A percentile compares a stretch with the other conserved stretches of the same genome.
These are phyloP conservation scores for Callyntrura guangdongensis DNA, from an alignment of 2,888 invertebrate species.

Conservation along the genomic window DNA sequence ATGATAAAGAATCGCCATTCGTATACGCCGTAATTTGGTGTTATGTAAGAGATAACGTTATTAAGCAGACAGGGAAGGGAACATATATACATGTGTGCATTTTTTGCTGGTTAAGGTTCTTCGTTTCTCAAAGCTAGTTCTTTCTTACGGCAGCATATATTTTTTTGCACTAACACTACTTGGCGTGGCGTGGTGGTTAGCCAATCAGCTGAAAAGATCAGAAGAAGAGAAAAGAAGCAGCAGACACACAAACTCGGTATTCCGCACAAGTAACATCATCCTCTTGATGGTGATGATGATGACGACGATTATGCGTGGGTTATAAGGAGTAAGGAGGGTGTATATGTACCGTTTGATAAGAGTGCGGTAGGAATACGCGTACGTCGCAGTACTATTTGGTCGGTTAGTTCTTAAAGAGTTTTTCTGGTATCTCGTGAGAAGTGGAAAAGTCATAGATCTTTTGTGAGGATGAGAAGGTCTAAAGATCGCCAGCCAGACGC, in stretches of 20 bases:
- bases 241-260: slow-evolving; percentile 64
- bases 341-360: not conserved
- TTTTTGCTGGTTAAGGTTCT: slow-evolving; percentile 41
- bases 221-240: slow-evolving; percentile 33
- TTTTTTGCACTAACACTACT: slow-evolving; percentile 42
- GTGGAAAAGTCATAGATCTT: slow-evolving; percentile 70
- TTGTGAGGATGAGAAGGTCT: slow-evolving; percentile 56
- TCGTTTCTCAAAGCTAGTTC: slow-evolving; percentile 37
- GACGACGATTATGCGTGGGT: slow-evolving; percentile 29
- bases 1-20: not conserved
- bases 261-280: slow-evolving; percentile 74
- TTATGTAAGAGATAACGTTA: slow-evolving; percentile 33
- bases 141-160: slow-evolving; percentile 40
- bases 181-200: slow-evolving; percentile 67
- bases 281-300: slow-evolving; percentile 47
- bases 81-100: slow-evolving; percentile 13
- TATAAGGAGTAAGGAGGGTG: not conserved
- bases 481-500: slow-evolving; percentile 59
- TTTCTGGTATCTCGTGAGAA: slow-evolving; percentile 6
- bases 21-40: not conserved
- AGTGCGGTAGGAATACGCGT: not conserved
- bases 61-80: slow-evolving; percentile 1
- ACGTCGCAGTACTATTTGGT: not conserved
- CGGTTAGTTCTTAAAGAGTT: not conserved
- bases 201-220: slow-evolving; percentile 77